Evolutionary conservation across 2,888 invertebrate species (phyloP).

Genomic region (Mythimna vitellina): DNA sequence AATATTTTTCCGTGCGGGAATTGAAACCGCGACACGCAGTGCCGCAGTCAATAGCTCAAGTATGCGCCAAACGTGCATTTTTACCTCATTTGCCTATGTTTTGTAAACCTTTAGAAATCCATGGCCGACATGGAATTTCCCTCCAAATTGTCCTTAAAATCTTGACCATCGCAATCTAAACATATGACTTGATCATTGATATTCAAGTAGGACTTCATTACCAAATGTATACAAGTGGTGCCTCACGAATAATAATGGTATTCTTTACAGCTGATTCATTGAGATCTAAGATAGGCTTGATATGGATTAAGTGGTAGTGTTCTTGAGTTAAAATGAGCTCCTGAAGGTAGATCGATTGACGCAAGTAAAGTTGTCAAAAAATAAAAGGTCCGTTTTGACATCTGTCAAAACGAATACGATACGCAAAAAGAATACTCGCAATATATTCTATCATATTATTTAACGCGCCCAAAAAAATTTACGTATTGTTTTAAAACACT

Average conservation of each 20-base stretch:
- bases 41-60: too few species aligned
- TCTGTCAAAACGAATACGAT: too few species aligned
- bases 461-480: too few species aligned
- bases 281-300: constrained; percentile 17
- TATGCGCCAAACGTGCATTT: too few species aligned
- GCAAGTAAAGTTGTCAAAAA: too few species aligned
- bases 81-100: too few species aligned
- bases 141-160: constrained; percentile 40
- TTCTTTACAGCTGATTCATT: constrained; percentile 30
- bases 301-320: constrained; percentile 4
- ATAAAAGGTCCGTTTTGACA: too few species aligned
- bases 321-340: constrained; percentile 8
- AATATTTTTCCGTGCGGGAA: too few species aligned
- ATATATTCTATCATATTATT: too few species aligned
- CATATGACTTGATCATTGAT: constrained; percentile 34
- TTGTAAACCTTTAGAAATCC: background rate
- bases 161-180: constrained; percentile 49
- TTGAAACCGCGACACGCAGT: too few species aligned
- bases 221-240: constrained; percentile 44
- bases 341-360: background rate
- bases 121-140: constrained; percentile 15
- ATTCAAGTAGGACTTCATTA: constrained; percentile 48
- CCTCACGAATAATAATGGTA: constrained; percentile 36
- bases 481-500: too few species aligned
- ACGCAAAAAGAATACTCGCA: too few species aligned